Percentiles rank a stretch among this genome's conserved stretches.
These are phyloP conservation scores for Lagopus leucura DNA, from an alignment of 2,113 vertebrate genomes.

Conservation along the genomic window DNA sequence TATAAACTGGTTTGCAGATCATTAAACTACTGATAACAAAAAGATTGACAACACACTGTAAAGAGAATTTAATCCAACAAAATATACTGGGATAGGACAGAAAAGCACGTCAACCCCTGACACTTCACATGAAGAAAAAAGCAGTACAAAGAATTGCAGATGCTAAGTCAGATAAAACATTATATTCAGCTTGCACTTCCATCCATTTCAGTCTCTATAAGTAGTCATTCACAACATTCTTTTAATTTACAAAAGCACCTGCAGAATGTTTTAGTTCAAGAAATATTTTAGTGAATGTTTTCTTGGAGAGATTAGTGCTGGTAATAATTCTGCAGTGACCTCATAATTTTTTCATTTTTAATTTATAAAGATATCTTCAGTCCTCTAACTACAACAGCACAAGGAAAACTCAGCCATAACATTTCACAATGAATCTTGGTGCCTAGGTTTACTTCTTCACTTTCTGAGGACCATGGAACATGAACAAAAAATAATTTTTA, in stretches of 20 bases:
- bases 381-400: not conserved
- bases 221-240: not conserved
- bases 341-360: not conserved
- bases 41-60: not conserved
- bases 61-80: not conserved
- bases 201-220: not conserved
- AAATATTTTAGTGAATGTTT: not conserved
- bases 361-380: not conserved
- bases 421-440: not conserved
- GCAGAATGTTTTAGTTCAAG: not conserved
- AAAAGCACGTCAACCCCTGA: not conserved
- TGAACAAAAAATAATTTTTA: not conserved
- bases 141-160: not conserved
- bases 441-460: not conserved
- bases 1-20: not conserved
- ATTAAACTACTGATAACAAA: not conserved
- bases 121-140: not conserved
- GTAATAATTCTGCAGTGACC: not conserved
- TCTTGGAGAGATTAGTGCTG: not conserved
- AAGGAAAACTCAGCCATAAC: not conserved
- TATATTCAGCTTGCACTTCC: not conserved
- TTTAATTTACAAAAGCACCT: not conserved
- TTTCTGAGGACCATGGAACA: not conserved
- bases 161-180: not conserved
- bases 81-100: not conserved